phyloP scores from a whole-genome alignment of 1,140 invertebrate species.

The Drosophila watanabei region DNA sequence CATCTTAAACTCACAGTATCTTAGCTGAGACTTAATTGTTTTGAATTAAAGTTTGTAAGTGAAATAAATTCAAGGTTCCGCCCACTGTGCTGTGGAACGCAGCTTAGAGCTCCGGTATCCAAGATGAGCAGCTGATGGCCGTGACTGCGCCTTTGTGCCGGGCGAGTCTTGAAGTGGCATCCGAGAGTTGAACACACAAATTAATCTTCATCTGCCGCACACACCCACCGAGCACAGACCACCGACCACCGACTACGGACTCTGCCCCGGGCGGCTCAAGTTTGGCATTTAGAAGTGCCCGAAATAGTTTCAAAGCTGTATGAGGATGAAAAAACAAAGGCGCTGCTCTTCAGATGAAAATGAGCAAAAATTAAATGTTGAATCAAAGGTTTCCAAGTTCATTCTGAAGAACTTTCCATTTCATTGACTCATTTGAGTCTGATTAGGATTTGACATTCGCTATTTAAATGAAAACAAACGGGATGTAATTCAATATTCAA shows the following conservation, averaged over 20 bases:
- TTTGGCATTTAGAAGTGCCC: constrained; percentile 45
- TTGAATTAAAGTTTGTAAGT: not conserved
- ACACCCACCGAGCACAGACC: constrained; percentile 11
- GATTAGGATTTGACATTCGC: not conserved
- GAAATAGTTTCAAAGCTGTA: constrained; percentile 39
- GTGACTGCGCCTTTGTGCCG: constrained; percentile 38
- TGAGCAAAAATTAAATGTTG: not conserved
- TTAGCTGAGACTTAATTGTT: not conserved
- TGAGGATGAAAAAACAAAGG: not conserved
- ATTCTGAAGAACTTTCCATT: not conserved
- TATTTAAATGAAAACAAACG: not conserved
- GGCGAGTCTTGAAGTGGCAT: constrained; percentile 57
- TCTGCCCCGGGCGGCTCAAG: constrained; percentile 19
- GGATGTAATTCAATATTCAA: not conserved
- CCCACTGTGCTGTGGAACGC: constrained; percentile 10
- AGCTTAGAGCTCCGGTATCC: not conserved
- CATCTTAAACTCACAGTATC: too few relatives aligned
- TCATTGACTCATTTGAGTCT: not conserved
- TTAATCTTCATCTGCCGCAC: constrained; percentile 74
- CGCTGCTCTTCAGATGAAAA: not conserved
- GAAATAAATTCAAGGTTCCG: not conserved
- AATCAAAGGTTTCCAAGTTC: not conserved
- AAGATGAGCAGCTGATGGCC: constrained; percentile 36
- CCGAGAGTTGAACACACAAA: constrained; percentile 69
- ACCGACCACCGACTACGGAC: constrained; percentile 2